phyloP scores from a whole-genome alignment of 2,113 vertebrate species.

The Capricornis sumatraensis region DNA sequence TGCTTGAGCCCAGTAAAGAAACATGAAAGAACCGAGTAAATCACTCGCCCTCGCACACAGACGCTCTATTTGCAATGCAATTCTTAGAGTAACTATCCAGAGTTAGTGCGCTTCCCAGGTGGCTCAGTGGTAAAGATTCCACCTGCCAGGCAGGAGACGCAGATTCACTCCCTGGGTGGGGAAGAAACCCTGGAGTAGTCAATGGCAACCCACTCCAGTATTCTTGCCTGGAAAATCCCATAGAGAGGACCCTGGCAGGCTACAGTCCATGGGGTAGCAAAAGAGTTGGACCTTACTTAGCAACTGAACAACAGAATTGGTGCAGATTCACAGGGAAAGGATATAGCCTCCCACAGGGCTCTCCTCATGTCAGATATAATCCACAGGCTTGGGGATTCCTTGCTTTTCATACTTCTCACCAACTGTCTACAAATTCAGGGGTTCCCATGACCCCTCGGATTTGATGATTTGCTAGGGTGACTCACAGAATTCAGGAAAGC shows the following conservation, averaged over 20 bases:
- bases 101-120: background rate
- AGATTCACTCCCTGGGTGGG: background rate
- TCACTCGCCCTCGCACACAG: background rate
- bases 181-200: background rate
- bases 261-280: background rate
- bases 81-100: background rate
- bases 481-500: background rate
- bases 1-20: background rate
- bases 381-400: background rate
- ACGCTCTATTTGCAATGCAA: background rate
- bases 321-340: background rate
- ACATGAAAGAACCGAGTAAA: background rate
- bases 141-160: background rate
- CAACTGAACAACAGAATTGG: background rate
- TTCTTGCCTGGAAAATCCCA: background rate
- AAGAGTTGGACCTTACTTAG: background rate
- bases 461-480: background rate
- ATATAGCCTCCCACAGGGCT: background rate
- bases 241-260: background rate
- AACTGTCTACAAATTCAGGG: background rate
- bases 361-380: background rate
- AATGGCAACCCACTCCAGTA: background rate
- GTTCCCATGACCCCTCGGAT: background rate
- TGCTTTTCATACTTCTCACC: background rate
- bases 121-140: background rate